phyloP scores from a whole-genome alignment of 2,797 vertebrate species.

The Urocyon cinereoargenteus region DNA sequence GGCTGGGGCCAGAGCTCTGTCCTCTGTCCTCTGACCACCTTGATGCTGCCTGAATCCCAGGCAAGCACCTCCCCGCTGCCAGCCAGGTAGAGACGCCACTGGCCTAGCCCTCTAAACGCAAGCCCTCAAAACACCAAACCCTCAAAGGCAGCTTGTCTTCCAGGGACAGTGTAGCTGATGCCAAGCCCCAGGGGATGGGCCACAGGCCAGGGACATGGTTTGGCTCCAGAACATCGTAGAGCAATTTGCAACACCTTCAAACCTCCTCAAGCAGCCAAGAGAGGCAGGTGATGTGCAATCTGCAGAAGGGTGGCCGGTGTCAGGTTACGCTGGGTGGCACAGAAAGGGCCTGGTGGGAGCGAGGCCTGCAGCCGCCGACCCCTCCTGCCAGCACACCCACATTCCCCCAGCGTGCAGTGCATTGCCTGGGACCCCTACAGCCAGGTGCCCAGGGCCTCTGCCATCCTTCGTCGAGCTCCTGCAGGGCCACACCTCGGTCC shows the following conservation, averaged over 20 bases:
- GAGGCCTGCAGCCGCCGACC: neutral
- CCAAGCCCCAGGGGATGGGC: conserved; percentile 58
- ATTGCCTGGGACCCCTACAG: fast-evolving
- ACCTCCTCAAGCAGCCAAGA: neutral
- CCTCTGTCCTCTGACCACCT: neutral
- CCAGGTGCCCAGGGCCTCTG: neutral
- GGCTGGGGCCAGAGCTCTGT: no score
- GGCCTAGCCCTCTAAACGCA: neutral
- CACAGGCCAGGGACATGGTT: conserved; percentile 72
- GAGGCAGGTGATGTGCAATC: neutral
- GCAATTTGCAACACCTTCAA: conserved; percentile 62
- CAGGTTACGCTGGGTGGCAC: neutral
- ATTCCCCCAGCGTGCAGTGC: fast-evolving
- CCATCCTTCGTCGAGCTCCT: neutral
- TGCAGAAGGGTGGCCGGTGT: neutral
- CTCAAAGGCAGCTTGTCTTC: conserved; percentile 65
- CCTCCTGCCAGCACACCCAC: neutral
- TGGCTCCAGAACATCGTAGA: conserved; percentile 58
- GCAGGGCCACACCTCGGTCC: no score
- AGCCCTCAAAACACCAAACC: neutral
- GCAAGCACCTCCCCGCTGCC: neutral
- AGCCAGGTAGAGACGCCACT: neutral
- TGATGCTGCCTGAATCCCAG: neutral
- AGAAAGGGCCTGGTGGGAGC: neutral
- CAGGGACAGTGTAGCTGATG: neutral